Conservation (phyloP, 2,888 invertebrate species). For the Caenorhabditis parvicauda region DNA sequence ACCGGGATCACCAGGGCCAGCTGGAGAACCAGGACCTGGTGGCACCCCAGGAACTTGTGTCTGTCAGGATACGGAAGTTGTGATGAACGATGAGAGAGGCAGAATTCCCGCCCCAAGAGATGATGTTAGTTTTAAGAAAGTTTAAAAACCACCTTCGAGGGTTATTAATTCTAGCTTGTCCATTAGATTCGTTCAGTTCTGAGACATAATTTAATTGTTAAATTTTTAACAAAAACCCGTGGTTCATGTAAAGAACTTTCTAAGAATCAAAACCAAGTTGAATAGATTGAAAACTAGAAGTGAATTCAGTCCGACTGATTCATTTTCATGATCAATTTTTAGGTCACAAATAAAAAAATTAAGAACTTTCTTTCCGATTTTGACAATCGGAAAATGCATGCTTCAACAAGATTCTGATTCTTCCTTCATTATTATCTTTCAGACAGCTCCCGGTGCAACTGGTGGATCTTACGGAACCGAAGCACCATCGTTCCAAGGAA, state of each 20-base stretch:
- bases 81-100: slow-evolving; percentile 52
- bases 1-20: slow-evolving; percentile 47
- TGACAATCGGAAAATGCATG: background rate
- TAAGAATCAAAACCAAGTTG: too few species aligned
- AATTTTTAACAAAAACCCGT: too few species aligned
- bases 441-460: slow-evolving; percentile 22
- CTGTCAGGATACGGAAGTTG: slow-evolving; percentile 62
- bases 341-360: too few species aligned
- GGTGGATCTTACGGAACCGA: slow-evolving; percentile 19
- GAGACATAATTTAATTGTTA: background rate
- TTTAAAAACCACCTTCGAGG: background rate
- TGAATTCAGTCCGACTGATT: too few species aligned
- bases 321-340: too few species aligned
- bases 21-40: slow-evolving; percentile 57
- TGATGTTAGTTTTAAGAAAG: slow-evolving; percentile 17
- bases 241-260: too few species aligned
- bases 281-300: too few species aligned
- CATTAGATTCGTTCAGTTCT: background rate
- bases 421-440: background rate
- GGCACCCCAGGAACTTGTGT: slow-evolving; percentile 63
- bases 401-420: background rate
- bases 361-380: background rate
- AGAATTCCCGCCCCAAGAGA: slow-evolving; percentile 39
- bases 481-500: slow-evolving; percentile 8
- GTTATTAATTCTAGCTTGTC: background rate